phyloP scores from a whole-genome alignment of 2,113 vertebrate genomes.

The Prietella phreatophila region DNA sequence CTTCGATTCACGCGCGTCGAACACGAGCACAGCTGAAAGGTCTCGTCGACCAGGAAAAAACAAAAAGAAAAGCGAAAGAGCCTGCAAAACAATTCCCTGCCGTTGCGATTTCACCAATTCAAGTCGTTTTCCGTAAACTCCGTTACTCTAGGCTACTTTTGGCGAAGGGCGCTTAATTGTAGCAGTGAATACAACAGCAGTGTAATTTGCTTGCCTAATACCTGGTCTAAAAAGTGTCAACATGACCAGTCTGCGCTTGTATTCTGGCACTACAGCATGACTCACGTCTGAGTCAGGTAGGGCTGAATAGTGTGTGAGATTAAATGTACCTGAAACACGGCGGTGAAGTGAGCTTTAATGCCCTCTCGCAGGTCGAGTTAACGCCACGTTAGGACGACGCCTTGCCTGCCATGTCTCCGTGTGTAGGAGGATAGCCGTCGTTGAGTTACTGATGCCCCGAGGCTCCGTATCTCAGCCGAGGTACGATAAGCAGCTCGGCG shows the following conservation, averaged over 20 bases:
- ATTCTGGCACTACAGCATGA: constrained; percentile 27
- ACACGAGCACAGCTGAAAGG: no score
- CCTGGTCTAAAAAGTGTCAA: constrained; percentile 40
- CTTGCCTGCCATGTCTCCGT: background rate
- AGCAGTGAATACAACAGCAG: constrained; percentile 8
- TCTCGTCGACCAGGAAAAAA: no score
- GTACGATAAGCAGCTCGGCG: constrained; percentile 42
- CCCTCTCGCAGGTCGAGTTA: background rate
- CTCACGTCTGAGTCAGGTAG: constrained; percentile 42
- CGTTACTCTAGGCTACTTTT: constrained; percentile 39
- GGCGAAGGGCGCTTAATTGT: constrained; percentile 11
- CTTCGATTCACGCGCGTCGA: no score
- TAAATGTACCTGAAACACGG: constrained; percentile 1
- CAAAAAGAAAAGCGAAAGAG: no score
- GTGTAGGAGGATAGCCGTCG: constrained; percentile 14
- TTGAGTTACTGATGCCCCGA: constrained; percentile 46
- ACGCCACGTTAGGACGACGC: background rate
- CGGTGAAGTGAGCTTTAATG: background rate
- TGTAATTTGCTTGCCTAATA: constrained; percentile 44
- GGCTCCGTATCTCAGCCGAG: constrained; percentile 42
- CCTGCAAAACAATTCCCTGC: no score
- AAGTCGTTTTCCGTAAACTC: background rate
- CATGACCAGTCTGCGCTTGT: constrained; percentile 33
- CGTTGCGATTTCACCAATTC: no score
- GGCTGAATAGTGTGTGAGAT: constrained; percentile 29